Evolutionary conservation across 2,797 vertebrate species (phyloP).

Genomic region (Pseudotriccus pelzelni): DNA sequence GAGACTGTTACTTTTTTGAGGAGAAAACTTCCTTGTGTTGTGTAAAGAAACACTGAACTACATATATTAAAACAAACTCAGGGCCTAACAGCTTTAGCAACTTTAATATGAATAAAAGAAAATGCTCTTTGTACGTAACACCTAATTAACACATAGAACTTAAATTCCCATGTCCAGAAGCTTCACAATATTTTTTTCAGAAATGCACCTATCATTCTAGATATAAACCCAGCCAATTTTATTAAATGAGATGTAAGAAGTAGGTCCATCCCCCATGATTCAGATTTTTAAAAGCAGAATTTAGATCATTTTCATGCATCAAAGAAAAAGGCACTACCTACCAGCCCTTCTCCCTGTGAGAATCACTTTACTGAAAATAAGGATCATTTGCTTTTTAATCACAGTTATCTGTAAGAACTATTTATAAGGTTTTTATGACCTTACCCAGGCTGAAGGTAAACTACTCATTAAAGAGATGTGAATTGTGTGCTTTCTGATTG

Average conservation of each 20-base stretch:
- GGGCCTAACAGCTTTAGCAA: not conserved
- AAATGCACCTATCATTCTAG: not conserved
- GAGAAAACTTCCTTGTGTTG: accelerated
- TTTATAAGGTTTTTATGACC: not conserved
- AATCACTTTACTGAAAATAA: conserved; percentile 1
- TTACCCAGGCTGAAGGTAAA: not conserved
- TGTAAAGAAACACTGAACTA: not conserved
- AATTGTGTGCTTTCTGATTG: not conserved
- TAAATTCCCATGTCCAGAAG: not conserved
- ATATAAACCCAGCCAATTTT: not conserved
- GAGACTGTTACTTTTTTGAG: not conserved
- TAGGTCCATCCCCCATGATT: not conserved
- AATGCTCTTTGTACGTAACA: not conserved
- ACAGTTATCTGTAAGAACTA: not conserved
- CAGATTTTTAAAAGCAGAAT: not conserved
- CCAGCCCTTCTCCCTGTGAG: not conserved
- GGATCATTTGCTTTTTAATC: conserved; percentile 19
- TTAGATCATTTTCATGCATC: not conserved
- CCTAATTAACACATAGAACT: not conserved
- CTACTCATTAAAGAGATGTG: not conserved
- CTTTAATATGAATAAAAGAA: not conserved
- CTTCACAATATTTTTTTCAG: not conserved
- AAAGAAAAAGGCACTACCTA: not conserved
- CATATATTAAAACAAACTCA: not conserved
- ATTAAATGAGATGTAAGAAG: not conserved